Evolutionary conservation across 1,140 invertebrate genomes (phyloP).

Genomic region (Calliphora vicina): DNA sequence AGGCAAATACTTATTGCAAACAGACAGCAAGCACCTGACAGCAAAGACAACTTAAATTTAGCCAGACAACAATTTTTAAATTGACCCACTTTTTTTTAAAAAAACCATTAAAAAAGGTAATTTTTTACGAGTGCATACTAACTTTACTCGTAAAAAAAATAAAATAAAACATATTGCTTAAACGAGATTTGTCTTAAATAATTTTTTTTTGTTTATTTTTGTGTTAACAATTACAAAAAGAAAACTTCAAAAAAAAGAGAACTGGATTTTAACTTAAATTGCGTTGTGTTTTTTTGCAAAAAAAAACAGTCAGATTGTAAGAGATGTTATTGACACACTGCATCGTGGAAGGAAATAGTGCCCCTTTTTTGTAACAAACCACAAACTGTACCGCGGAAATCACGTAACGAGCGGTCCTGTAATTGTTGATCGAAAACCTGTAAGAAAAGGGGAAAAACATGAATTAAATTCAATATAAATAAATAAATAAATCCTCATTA

Average conservation of each 20-base stretch:
- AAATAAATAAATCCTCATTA: conserved; percentile 45
- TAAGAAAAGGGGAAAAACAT: conserved; percentile 36
- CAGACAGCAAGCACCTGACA: neutral
- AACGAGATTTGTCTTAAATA: conserved; percentile 1
- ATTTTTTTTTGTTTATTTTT: neutral
- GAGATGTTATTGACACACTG: conserved; percentile 46
- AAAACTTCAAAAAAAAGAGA: neutral
- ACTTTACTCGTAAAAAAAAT: neutral
- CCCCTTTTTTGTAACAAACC: conserved; percentile 36
- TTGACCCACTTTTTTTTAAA: neutral
- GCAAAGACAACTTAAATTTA: neutral
- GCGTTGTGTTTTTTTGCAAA: neutral
- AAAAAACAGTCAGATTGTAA: too few relatives aligned
- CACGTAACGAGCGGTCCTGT: conserved; percentile 55
- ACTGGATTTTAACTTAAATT: neutral
- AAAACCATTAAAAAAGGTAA: too few relatives aligned
- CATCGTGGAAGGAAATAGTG: conserved; percentile 26
- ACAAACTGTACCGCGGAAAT: conserved; percentile 57
- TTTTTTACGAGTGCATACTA: too few relatives aligned
- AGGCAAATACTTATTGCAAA: too few relatives aligned
- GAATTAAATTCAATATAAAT: neutral
- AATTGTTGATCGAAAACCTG: conserved; percentile 59
- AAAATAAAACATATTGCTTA: neutral
- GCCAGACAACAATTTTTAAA: neutral
- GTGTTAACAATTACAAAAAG: neutral